Evolutionary conservation across 2,888 invertebrate genomes (phyloP).

Genomic region (Drosophila mettleri): DNA sequence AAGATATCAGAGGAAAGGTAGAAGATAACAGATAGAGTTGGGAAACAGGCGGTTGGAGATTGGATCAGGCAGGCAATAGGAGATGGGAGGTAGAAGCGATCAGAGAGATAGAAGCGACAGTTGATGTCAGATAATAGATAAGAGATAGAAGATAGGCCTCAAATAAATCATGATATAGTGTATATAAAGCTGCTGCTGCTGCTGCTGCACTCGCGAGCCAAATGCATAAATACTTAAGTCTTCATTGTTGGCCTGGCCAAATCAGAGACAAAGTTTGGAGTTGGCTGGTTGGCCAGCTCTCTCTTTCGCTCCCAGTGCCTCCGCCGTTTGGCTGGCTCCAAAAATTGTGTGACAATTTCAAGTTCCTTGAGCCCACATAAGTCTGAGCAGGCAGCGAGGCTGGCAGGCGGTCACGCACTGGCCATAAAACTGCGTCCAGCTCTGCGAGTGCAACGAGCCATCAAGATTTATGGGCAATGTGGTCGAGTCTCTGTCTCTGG

Average conservation of each 20-base stretch:
- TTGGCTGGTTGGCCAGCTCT: conserved; percentile 7
- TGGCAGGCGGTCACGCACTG: conserved; percentile 70
- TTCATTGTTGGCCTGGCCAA: conserved; percentile 50
- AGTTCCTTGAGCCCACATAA: conserved; percentile 79
- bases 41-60: too few species aligned
- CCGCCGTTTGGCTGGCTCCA: conserved; percentile 64
- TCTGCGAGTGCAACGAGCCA: conserved; percentile 37
- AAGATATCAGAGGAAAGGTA: background rate
- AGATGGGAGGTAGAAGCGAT: background rate
- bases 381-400: conserved; percentile 24
- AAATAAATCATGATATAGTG: background rate
- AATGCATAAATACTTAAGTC: conserved; percentile 49
- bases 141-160: background rate
- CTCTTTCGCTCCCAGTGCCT: conserved; percentile 29
- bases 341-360: conserved; percentile 68
- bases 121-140: too few species aligned
- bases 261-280: conserved; percentile 8
- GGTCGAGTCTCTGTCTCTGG: conserved; percentile 20
- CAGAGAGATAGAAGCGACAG: too few species aligned
- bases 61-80: too few species aligned
- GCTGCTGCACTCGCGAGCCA: background rate
- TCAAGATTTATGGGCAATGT: conserved; percentile 75
- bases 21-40: background rate
- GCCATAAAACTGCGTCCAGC: conserved; percentile 55
- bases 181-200: background rate